phyloP scores from a whole-genome alignment of 2,113 vertebrate species.

The Micronycteris hirsuta region DNA sequence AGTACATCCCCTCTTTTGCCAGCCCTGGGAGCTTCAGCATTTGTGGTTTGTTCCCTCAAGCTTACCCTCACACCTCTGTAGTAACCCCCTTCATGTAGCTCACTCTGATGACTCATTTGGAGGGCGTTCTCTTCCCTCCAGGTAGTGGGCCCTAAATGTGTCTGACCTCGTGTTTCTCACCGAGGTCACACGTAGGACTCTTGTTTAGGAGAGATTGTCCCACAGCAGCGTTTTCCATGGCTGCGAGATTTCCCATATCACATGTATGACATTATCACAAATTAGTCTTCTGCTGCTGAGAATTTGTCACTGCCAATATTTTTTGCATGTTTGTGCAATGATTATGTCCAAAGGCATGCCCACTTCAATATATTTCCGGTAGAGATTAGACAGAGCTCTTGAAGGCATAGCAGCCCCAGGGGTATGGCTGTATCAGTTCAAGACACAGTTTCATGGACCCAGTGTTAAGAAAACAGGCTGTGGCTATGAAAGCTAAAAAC shows the following conservation, averaged over 20 bases:
- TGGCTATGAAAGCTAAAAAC: not conserved
- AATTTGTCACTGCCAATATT: not conserved
- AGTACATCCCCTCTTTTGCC: too few relatives aligned
- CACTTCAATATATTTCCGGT: not conserved
- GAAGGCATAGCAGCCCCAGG: too few relatives aligned
- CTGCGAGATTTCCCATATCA: accelerated
- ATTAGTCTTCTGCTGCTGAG: not conserved
- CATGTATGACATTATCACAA: accelerated
- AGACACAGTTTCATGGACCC: too few relatives aligned
- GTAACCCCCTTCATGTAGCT: not conserved
- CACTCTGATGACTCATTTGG: accelerated
- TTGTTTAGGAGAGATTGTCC: not conserved
- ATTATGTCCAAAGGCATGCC: not conserved
- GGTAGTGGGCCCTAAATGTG: accelerated
- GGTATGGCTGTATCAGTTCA: not conserved
- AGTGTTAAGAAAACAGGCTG: not conserved
- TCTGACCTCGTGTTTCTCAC: not conserved
- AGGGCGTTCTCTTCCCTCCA: not conserved
- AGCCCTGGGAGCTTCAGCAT: not conserved
- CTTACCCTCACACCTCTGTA: not conserved
- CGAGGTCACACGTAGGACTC: not conserved
- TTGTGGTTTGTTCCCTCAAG: not conserved
- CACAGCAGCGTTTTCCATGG: not conserved
- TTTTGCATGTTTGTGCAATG: not conserved
- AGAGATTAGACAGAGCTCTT: not conserved